These are phyloP conservation scores for Leptobrachium ailaonicum DNA, from an alignment of 2,113 vertebrate genomes.

Conservation along the genomic window DNA sequence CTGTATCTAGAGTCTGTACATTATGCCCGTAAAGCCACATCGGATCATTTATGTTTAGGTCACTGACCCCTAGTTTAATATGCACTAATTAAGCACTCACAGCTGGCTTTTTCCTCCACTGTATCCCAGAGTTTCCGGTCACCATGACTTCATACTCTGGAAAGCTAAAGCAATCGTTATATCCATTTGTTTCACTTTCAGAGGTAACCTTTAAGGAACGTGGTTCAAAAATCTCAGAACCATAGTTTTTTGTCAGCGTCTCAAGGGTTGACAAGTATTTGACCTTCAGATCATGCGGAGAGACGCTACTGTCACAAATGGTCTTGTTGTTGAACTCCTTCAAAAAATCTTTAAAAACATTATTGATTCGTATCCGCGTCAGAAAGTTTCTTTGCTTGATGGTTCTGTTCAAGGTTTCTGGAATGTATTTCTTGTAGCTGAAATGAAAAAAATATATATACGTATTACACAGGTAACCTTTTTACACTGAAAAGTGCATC, in stretches of 20 bases:
- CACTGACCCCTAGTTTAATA: too few relatives aligned
- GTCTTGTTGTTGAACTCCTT: constrained; percentile 93
- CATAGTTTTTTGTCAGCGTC: constrained; percentile 82
- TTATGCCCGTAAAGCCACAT: too few relatives aligned
- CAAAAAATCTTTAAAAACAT: constrained; percentile 95
- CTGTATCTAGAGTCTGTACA: too few relatives aligned
- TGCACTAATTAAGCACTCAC: constrained; percentile 62
- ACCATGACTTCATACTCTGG: constrained; percentile 77
- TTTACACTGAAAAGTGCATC: too few relatives aligned
- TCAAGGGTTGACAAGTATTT: constrained; percentile 96
- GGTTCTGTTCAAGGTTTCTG: constrained; percentile 82
- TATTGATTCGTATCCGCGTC: constrained; percentile 91
- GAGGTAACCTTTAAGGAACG: constrained; percentile 69
- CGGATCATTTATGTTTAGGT: too few relatives aligned
- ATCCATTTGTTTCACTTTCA: constrained; percentile 74
- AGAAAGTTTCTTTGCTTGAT: constrained; percentile 92
- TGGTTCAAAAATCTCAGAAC: constrained; percentile 81
- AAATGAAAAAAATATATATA: constrained; percentile 19
- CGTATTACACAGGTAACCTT: too few relatives aligned
- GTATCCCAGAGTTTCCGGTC: constrained; percentile 85
- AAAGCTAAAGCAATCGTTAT: constrained; percentile 51
- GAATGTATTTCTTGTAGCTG: constrained; percentile 93
- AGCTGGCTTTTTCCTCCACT: constrained; percentile 80
- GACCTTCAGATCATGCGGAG: constrained; percentile 87
- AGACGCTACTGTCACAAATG: constrained; percentile 85